Base-by-base conservation (phyloP, 2,113 vertebrate genomes). In the Prunella himalayana region DNA sequence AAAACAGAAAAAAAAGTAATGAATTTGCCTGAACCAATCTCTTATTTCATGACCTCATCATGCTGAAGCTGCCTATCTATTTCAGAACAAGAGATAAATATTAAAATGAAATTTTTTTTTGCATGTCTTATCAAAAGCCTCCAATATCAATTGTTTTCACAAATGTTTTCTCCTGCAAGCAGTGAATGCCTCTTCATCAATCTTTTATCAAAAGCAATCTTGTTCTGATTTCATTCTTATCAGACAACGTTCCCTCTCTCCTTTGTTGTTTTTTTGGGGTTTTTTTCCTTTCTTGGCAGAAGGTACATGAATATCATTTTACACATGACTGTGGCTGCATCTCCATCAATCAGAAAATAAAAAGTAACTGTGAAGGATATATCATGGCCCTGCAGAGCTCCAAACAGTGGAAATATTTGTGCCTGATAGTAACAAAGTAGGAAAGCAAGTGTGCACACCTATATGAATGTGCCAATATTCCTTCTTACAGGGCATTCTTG, bases 121-220 rank as follows among this genome's bases (percentile, higher is more conserved):
- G 97, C 95, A 72, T 95, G 72, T 91, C 94, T 97, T 97, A 96
- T 97, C 95, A 96, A 97, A 97, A 96, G 93, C 94, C 94, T 94
- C 97, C 88, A 92, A 79, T 95, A 97, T 84, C 95, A 94, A 69
- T 96, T 97, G 98, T 98, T 98, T 97, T 96, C 96, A 92, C 89
- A 95, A 76, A 97, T 94, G 81, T 96, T 97, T 97, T 85, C 56
- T 90, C 82, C 91, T 96, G 94, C 86, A 96, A 97, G 88, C 79
- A 60, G 69, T 84, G 96, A 97, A 94, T 61, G 76, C 86, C 68
- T 97, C 95, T 96, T 96, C 96, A 98, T 98, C 97, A 97, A 96
- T 98, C 97, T 98, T 97, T 97, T 84, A 97, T 97, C 97, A 95
- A 95, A 97, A 85, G 91, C 96, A 94, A 95, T 98, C 96, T 97